Conservation (phyloP, 2,888 invertebrate species). For the Cacoxenus indagator region DNA sequence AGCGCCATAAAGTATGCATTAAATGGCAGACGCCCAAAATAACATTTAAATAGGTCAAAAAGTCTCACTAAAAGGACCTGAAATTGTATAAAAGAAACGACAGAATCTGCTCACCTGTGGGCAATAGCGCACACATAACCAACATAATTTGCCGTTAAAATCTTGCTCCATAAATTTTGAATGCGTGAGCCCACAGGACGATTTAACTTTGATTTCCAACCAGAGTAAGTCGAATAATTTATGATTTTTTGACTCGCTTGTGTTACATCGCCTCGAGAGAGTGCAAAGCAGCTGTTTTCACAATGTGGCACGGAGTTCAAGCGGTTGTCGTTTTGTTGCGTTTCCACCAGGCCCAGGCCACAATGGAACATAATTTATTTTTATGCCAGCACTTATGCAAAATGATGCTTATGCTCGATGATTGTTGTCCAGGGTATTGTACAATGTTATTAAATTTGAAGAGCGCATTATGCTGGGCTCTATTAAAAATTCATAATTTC, state of each 20-base stretch:
- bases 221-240: constrained; percentile 50
- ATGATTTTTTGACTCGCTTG: constrained; percentile 38
- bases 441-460: background rate
- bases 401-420: constrained; percentile 11
- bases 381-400: constrained; percentile 56
- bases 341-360: no score
- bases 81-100: no score
- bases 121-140: background rate
- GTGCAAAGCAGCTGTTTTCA: background rate
- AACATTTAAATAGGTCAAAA: constrained; percentile 60
- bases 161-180: constrained; percentile 62
- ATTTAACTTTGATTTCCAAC: constrained; percentile 25
- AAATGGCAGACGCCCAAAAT: constrained; percentile 4
- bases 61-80: constrained; percentile 52
- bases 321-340: background rate
- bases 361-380: constrained; percentile 63
- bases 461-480: no score
- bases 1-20: background rate
- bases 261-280: background rate
- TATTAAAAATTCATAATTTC: constrained; percentile 60
- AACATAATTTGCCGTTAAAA: constrained; percentile 51
- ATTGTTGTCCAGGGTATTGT: background rate
- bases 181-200: constrained; percentile 56
- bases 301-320: background rate
- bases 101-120: constrained; percentile 9